Evolutionary conservation across 2,113 vertebrate genomes (phyloP).

Genomic region (Mus spicilegus): DNA sequence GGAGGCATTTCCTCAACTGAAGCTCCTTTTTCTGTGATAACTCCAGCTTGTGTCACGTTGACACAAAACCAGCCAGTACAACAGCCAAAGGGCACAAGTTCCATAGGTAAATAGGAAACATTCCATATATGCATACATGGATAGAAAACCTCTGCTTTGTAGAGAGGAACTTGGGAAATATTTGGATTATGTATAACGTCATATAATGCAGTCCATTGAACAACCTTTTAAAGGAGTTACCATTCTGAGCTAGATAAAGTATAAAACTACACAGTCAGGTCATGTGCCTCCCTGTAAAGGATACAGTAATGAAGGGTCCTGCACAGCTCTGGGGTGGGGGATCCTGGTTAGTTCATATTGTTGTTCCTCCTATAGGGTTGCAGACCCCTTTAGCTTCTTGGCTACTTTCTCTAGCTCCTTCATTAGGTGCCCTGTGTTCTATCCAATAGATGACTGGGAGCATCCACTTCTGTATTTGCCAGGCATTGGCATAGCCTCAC

Average conservation of each 20-base stretch:
- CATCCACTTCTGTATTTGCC: too few relatives aligned
- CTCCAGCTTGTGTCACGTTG: too few relatives aligned
- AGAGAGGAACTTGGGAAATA: neutral
- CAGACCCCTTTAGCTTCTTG: too few relatives aligned
- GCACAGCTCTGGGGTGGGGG: neutral
- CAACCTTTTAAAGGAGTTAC: neutral
- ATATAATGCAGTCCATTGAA: neutral
- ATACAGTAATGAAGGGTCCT: neutral
- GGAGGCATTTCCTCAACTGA: too few relatives aligned
- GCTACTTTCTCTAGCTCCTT: too few relatives aligned
- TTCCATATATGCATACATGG: neutral
- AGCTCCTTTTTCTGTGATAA: too few relatives aligned
- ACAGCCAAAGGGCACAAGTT: neutral
- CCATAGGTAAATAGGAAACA: neutral
- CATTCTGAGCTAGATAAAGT: neutral
- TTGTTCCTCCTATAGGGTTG: too few relatives aligned
- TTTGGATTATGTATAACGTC: neutral
- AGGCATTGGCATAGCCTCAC: too few relatives aligned
- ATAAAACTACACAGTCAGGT: neutral
- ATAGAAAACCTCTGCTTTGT: neutral
- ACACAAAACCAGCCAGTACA: too few relatives aligned
- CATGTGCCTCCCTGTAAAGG: neutral
- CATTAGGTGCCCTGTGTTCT: too few relatives aligned
- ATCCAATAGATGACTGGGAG: too few relatives aligned
- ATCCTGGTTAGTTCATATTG: too few relatives aligned